A percentile compares a stretch with the other conserved stretches of the same genome.
These are phyloP conservation scores for Megaceryle torquata DNA, from an alignment of 2,113 vertebrate species.

Conservation along the genomic window DNA sequence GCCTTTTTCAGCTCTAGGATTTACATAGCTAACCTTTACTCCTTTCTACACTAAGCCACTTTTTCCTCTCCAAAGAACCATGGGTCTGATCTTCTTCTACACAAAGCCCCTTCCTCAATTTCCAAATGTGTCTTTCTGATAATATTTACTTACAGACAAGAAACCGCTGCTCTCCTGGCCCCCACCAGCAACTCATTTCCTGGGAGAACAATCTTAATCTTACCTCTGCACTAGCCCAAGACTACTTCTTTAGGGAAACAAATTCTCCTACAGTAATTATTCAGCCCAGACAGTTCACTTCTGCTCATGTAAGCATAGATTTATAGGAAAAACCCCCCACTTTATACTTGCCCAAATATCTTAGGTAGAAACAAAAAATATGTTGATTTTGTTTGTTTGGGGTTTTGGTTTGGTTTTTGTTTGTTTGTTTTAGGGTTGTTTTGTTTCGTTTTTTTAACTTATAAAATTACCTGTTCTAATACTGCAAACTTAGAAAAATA, in stretches of 20 bases:
- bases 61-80: background rate
- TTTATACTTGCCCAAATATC: background rate
- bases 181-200: background rate
- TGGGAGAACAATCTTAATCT: background rate
- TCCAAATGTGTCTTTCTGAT: background rate
- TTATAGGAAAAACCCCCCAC: background rate
- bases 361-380: background rate
- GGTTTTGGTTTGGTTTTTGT: no score
- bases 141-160: background rate
- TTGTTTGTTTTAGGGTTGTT: no score
- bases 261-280: background rate
- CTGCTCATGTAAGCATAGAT: background rate
- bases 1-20: background rate
- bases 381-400: background rate
- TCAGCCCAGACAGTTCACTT: background rate
- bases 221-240: background rate
- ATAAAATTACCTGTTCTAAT: background rate
- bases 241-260: background rate
- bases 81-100: background rate
- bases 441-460: background rate
- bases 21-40: background rate
- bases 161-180: rapidly evolving
- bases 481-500: background rate
- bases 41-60: background rate
- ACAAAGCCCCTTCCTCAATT: rapidly evolving